Evolutionary conservation across 2,888 invertebrate genomes (phyloP), one percentile per base, ranked within the genome.

Genomic region (Watsonalla cultraria): DNA sequence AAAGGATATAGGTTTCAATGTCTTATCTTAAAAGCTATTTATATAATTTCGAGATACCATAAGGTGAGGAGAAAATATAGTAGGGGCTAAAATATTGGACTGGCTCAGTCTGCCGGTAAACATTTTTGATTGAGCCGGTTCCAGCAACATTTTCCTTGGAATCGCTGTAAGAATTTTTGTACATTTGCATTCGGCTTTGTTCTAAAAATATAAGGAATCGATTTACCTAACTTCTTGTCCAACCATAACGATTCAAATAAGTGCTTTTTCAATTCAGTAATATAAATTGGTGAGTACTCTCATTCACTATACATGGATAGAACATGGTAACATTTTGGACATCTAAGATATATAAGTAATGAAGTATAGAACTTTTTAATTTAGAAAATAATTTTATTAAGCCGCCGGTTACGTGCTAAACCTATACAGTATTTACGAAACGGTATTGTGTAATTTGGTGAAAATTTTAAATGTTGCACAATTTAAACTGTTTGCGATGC

Each of bases 71-170:
- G 58, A 57, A 61, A 55, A 62, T 60, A 8, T 42, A 65, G 76
- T 69, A 69, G 70, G 71, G 72, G 74, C 70, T 68, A 72, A 69
- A 75, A 80, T 79, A 81, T 82, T 80, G 77, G 74, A 68, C 74
- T 64, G 66, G 76, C 72, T 72, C 65, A 70, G 68, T 73, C 66
- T 62, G 64, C 64, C 61, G 74, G 82, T 82, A 85, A 84, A 85
- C 76, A 83, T 81, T 80, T 84, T 83, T 82, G 81, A 83, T 84
- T 80, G 77, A 79, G 71, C 69, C 69, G 57, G 70, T 67, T 70
- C 71, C 65, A 65, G 58, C 68, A 66, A 68, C 66, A 64, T 71
- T 74, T 75, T 68, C 65, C 70, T 73, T 61, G 65, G 68, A 72
- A 67, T 67, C 58, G 61, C 65, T 62, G 66, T 68, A 68, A 70